Evolutionary conservation across 1,140 invertebrate genomes (phyloP), one percentile per base, ranked within the genome.

Genomic region (Phymorhynchus buccinoides): DNA sequence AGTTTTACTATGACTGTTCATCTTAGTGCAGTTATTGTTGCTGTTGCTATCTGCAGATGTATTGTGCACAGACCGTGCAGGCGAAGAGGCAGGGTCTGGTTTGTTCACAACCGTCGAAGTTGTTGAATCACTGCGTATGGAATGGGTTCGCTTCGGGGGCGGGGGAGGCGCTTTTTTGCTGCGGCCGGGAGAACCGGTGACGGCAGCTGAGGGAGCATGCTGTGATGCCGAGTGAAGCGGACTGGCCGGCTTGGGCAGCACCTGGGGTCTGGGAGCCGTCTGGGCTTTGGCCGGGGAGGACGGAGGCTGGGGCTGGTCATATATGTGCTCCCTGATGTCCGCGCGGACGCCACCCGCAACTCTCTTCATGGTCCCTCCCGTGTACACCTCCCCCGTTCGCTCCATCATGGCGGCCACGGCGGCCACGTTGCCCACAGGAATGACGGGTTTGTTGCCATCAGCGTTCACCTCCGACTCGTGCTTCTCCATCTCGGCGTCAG

Each of bases 91-190:
- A 9, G 66, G 62, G 6, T 71, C 66, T 9, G 22, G 62, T 32
- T 83, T 68, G 62, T 30, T 85, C 6, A 83, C 73, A 37, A 48
- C 78, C 14, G 85, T 66, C 14, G 85, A 71, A 37, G 85, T 75
- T 27, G 75, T 48, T 3, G 52, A 30, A 22, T 83, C 68, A 16
- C 56, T 80, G 44, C 88, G 88, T 22, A 94, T 93, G 4, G 94
- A 94, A 85, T 94, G 94, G 14, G 93, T 94, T 42, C 97, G 94
- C 89, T 97, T 96, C 1, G 97, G 97, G 1, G 97, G 97, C 0
- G 97, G 97, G 18, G 97, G 97, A 37, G 91, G 89, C 18, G 88
- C 88, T 68, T 96, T 95, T n/a, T 93, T 73, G 90, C 88, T 83
- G 85, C 89, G 79, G 78, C 87, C 84, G 84, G 87, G 71, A 68